These are phyloP conservation scores for Sympetrum striolatum DNA, from an alignment of 2,888 invertebrate species.

Conservation along the genomic window DNA sequence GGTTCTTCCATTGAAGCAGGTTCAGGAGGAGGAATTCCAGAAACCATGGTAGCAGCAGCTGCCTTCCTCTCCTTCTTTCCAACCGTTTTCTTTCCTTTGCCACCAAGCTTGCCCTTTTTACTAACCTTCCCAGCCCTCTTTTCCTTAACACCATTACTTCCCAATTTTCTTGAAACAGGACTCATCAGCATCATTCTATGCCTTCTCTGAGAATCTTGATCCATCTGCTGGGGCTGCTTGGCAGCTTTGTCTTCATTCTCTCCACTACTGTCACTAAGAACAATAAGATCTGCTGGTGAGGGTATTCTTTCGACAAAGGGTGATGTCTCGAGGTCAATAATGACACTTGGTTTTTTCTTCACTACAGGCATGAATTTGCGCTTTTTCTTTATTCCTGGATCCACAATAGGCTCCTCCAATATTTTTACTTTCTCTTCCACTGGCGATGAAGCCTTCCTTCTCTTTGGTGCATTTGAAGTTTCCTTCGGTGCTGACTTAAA, in stretches of 20 bases:
- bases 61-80: constrained; percentile 18
- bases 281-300: constrained; percentile 80
- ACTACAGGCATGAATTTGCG: constrained; percentile 56
- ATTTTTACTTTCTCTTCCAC: constrained; percentile 46
- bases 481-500: constrained; percentile 65
- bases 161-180: background rate
- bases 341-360: constrained; percentile 78
- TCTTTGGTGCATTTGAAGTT: constrained; percentile 20
- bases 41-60: constrained; percentile 46
- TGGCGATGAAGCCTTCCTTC: constrained; percentile 44
- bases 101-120: constrained; percentile 10
- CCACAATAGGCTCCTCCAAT: constrained; percentile 8
- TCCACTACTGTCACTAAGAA: constrained; percentile 72
- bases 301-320: constrained; percentile 84
- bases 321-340: constrained; percentile 84
- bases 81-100: background rate
- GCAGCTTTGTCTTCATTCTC: constrained; percentile 50
- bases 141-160: background rate
- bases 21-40: constrained; percentile 40
- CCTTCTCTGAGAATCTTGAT: constrained; percentile 10
- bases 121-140: constrained; percentile 17
- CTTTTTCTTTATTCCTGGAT: constrained; percentile 47
- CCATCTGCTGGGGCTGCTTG: constrained; percentile 48
- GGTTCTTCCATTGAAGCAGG: background rate
- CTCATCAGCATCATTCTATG: constrained; percentile 29